phyloP scores from a whole-genome alignment of 2,888 invertebrate species.

The Pyrocoelia pectoralis region DNA sequence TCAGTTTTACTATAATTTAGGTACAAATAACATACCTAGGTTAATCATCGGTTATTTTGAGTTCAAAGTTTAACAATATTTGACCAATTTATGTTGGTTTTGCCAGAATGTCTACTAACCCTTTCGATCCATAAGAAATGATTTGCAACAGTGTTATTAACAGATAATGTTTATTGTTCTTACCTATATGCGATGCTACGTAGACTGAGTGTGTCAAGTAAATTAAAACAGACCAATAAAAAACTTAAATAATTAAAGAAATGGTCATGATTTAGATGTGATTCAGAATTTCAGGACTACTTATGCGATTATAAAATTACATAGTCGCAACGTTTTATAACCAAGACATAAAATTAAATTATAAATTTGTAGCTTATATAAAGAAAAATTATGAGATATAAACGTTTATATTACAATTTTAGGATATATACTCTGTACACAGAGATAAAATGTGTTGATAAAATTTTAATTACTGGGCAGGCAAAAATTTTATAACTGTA shows the following conservation, averaged over 20 bases:
- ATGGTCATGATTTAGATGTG: neutral
- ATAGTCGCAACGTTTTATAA: constrained; percentile 9
- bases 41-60: too few species aligned
- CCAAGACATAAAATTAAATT: constrained; percentile 6
- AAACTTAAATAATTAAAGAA: neutral
- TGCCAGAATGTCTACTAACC: too few species aligned
- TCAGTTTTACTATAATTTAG: too few species aligned
- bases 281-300: neutral
- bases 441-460: neutral
- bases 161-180: too few species aligned
- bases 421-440: neutral
- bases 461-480: neutral
- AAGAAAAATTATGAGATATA: constrained; percentile 10
- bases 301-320: neutral
- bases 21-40: too few species aligned
- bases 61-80: too few species aligned
- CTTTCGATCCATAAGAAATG: too few species aligned
- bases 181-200: too few species aligned
- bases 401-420: neutral
- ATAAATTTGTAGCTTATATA: constrained; percentile 6
- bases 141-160: too few species aligned
- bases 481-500: constrained; percentile 5
- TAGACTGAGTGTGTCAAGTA: too few species aligned
- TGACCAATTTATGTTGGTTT: too few species aligned
- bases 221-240: neutral